These are phyloP conservation scores for Ochotona princeps DNA, from an alignment of 2,113 vertebrate species.

Conservation along the genomic window DNA sequence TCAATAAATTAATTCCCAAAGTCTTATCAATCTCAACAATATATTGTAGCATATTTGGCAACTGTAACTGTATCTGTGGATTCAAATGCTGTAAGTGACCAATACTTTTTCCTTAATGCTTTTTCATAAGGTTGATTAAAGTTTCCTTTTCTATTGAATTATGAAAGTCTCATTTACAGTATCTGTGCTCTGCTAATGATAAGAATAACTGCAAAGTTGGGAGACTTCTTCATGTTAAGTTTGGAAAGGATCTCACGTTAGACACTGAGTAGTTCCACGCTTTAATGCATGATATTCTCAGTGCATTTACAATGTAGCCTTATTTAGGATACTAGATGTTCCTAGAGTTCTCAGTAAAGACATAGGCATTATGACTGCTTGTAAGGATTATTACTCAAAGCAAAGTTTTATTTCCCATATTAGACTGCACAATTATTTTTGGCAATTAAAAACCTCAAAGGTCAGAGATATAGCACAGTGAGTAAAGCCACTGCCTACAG, in stretches of 20 bases:
- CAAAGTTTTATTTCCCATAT: not conserved
- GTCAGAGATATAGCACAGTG: too few relatives aligned
- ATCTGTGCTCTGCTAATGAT: not conserved
- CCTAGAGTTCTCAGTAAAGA: not conserved
- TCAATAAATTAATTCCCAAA: not conserved
- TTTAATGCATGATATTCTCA: not conserved
- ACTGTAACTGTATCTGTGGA: not conserved
- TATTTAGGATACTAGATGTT: not conserved
- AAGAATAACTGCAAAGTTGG: not conserved
- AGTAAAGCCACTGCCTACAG: too few relatives aligned
- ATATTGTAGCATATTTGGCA: not conserved
- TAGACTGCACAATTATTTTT: not conserved
- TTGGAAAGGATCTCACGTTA: not conserved
- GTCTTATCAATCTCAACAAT: not conserved
- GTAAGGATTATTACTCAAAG: not conserved
- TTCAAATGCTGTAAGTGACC: not conserved
- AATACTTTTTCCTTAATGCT: not conserved
- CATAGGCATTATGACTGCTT: not conserved
- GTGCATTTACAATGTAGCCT: too few relatives aligned
- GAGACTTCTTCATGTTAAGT: not conserved
- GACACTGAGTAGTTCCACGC: not conserved
- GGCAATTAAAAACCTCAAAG: slow-evolving; percentile 15
- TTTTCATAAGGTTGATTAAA: slow-evolving; percentile 12
- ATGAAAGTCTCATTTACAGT: not conserved
- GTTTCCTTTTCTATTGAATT: not conserved